A percentile compares a stretch with the other conserved stretches of the same genome.
These are phyloP conservation scores for Lithophane socia DNA, from an alignment of 2,888 invertebrate genomes.

Conservation along the genomic window DNA sequence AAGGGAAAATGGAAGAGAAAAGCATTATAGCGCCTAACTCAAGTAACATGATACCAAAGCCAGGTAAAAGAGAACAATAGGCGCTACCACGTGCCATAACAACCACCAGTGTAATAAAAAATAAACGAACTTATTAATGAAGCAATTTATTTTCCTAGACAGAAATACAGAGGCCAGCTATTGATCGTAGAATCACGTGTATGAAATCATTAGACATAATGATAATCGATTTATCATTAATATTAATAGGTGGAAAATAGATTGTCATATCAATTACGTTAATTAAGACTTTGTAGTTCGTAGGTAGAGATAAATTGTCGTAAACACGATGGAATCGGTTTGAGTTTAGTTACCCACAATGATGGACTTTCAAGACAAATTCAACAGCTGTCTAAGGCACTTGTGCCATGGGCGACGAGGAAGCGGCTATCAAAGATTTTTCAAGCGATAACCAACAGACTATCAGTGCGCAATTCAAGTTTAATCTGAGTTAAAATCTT, in stretches of 20 bases:
- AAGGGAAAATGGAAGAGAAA: neutral
- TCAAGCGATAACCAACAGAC: neutral
- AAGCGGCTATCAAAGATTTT: neutral
- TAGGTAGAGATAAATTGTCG: neutral
- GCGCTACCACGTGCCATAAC: constrained; percentile 2
- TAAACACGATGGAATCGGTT: neutral
- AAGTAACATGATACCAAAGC: constrained; percentile 1
- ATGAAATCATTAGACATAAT: constrained; percentile 24
- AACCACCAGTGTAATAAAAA: neutral
- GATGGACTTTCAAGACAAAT: neutral
- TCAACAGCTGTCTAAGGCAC: neutral
- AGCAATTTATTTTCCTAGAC: constrained; percentile 30
- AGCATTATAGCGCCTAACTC: neutral
- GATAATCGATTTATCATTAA: constrained; percentile 31
- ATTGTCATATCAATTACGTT: constrained; percentile 29
- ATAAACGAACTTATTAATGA: constrained; percentile 17
- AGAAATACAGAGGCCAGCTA: constrained; percentile 4
- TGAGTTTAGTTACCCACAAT: neutral
- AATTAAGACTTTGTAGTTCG: neutral
- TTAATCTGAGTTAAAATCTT: neutral
- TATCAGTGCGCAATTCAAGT: neutral
- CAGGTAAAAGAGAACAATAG: neutral
- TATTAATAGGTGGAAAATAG: constrained; percentile 17
- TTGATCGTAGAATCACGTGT: constrained; percentile 37
- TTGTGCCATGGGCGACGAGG: neutral